Evolutionary conservation across 2,797 vertebrate species (phyloP).

Genomic region (Pyrocephalus nanus): DNA sequence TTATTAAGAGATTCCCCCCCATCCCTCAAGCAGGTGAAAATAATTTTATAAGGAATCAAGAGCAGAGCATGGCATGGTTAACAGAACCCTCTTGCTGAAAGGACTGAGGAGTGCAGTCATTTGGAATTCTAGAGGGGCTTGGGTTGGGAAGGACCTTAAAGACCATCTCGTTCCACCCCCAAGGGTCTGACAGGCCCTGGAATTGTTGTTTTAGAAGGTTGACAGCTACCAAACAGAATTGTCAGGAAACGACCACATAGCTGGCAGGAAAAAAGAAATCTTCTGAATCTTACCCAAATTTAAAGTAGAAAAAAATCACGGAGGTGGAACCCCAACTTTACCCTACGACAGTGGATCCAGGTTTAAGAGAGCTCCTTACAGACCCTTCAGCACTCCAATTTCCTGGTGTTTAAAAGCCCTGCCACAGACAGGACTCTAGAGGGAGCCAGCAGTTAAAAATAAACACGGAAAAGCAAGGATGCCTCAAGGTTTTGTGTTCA

Average conservation of each 20-base stretch:
- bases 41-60: not conserved
- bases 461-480: not conserved
- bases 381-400: rapidly evolving
- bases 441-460: constrained; percentile 27
- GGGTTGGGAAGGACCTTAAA: not conserved
- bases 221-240: not conserved
- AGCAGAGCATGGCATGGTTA: not conserved
- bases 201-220: not conserved
- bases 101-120: not conserved
- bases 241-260: not conserved
- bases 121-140: not conserved
- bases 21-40: not conserved
- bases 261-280: not conserved
- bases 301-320: not conserved
- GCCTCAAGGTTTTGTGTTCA: rapidly evolving
- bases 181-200: not conserved
- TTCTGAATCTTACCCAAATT: not conserved
- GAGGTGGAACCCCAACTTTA: not conserved
- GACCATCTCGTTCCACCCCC: not conserved
- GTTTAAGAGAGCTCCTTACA: not conserved
- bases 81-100: not conserved
- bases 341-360: not conserved
- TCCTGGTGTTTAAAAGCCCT: not conserved
- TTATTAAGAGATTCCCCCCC: not conserved
- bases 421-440: not conserved